Evolutionary conservation across 2,113 vertebrate genomes (phyloP).

Genomic region (Marmota flaviventris): DNA sequence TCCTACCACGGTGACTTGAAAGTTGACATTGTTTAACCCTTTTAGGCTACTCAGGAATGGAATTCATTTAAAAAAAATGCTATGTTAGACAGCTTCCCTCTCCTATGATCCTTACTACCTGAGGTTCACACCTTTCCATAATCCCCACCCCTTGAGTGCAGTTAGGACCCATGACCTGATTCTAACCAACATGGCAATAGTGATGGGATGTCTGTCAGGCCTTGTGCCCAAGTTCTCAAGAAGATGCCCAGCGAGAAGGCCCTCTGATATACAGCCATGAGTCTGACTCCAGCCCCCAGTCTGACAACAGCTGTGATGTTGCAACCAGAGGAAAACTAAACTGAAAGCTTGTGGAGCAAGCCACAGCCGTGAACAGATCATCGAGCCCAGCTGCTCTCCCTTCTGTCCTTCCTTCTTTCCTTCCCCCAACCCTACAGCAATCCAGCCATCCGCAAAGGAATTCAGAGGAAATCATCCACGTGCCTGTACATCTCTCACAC

Average conservation of each 20-base stretch:
- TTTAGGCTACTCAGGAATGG: neutral
- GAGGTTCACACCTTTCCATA: neutral
- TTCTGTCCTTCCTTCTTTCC: neutral
- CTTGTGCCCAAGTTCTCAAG: neutral
- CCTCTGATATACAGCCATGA: neutral
- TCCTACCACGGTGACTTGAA: neutral
- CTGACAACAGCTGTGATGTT: too few relatives aligned
- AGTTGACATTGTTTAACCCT: neutral
- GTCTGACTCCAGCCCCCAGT: fast-evolving
- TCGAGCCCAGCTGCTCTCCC: neutral
- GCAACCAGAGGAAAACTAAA: neutral
- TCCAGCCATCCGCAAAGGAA: neutral
- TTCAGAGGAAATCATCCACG: neutral
- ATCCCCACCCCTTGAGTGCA: neutral
- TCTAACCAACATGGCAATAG: neutral
- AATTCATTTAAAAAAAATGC: neutral
- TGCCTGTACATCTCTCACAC: neutral
- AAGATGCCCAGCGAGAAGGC: neutral
- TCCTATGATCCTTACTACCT: neutral
- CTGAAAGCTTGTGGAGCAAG: neutral
- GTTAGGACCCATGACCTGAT: neutral
- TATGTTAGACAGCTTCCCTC: neutral
- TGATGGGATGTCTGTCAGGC: too few relatives aligned
- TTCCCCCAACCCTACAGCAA: neutral
- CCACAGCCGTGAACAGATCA: neutral